Base-by-base conservation (phyloP, 2,888 invertebrate genomes). In the Cephus spinipes region DNA sequence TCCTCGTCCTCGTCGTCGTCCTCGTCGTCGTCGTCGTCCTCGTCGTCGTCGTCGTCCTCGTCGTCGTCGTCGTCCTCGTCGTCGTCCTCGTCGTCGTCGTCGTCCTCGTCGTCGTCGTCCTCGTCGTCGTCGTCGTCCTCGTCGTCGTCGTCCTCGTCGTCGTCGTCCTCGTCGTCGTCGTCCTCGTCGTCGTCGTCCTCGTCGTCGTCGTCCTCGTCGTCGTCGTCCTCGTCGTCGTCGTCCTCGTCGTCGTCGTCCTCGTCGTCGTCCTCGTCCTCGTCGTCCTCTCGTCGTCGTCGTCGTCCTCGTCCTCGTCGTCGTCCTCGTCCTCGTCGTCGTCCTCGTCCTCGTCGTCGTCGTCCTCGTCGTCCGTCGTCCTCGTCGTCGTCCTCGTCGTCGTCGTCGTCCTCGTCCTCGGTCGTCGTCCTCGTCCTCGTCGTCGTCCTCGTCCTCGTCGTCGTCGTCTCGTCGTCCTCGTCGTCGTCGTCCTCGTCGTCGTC, bases 141-240 rank as follows among this genome's bases (percentile, higher is more conserved):
- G 68, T 68, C 68, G 12, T 68, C 68, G 68, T 68, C 68, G 68
- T 68, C 68, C 68, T 68, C 68, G 68, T 68, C 68, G 12, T 73
- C 4, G 69, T 55, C 73, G 15, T 73, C n/a, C 3, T 69, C 73
- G 6, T 71, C 73, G 35, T 69, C 68, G 12, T 35, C 69, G 36
- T 15, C 73, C 33, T 11, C 69, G 30, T 69, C 68, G 68, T 68
- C 68, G 68, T 68, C 68, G 12, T 68, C 68, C 12, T 68, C 68
- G 68, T 68, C 68, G 12, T 68, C 68, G 68, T 68, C 68, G 12
- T 68, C 68, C 12, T 68, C 68, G 68, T 68, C 68, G 12, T 68
- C 68, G 68, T 68, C 68, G 68, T 68, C 68, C 68, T 68, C 68
- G 68, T 68, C 68, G 68, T 68, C 68, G 12, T 68, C 68, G 68